Base-by-base conservation (phyloP, 2,888 invertebrate genomes). In the Spialia ferax region DNA sequence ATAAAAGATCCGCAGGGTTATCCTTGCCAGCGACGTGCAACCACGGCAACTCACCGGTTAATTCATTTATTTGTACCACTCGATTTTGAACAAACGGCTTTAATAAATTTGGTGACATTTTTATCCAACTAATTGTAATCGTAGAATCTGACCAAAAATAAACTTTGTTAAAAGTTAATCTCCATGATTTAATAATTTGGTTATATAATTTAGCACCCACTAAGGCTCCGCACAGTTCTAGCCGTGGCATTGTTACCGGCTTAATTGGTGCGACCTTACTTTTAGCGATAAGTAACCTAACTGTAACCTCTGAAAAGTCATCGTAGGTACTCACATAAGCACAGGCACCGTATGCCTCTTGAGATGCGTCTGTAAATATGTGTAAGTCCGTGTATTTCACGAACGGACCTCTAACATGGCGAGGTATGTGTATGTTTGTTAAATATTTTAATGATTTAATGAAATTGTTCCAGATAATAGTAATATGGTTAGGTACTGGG, bases 291-390 rank as follows among this genome's bases (percentile, higher is more conserved):
- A 55, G 18, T 29, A 55, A 54, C 26, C 26, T 8, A 4, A 45
- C 45, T 13, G n/a, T 22, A 26, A 26, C 15, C n/a, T n/a, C 2
- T 54, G 26, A 26, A 13, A 54, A 45, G 13, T 45, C 45, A 11
- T 54, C 54, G 23, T 54, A 52, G 0, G 52, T 52, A 52, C 23
- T 60, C 7, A 69, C 56, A 26, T 68, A 70, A 15, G 57, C 70
- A n/a, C 71, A 70, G 1, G 71, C 59, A 2, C 70, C 69, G 26
- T 71, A 70, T 2, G 73, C 70, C 2, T 20, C n/a, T 22, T 63
- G 70, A 13, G 65, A 68, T 1, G 68, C 52, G 22, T 52, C 52
- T 20, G 52, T 52, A 52, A 52, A 52, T 52, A 52, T 52, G 23
- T 52, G 52, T 13, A 52, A 13, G 11, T 52, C 52, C 13, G 52